Base-by-base conservation (phyloP, 2,888 invertebrate genomes). In the Neoscelio sp. region DNA sequence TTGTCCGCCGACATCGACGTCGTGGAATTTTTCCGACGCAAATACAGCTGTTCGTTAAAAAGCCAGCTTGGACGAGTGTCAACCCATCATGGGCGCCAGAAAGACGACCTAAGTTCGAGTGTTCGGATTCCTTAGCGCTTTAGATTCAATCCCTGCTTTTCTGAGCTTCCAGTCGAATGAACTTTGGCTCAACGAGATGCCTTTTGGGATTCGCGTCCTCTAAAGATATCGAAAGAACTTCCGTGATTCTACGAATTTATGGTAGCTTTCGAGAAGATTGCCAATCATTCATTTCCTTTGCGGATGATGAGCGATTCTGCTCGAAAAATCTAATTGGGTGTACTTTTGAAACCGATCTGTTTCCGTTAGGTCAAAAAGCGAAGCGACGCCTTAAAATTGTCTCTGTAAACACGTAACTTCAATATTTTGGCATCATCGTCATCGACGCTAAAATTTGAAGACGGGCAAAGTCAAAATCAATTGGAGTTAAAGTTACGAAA, bases 1-100 rank as follows among this genome's bases (percentile, higher is more conserved):
- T 52, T 20, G 52, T 20, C 52, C 10, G n/a, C 7, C 18, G 12
- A 12, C 13, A 13, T 38, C 13, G 38, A 38, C 38, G 10, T 38
- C 12, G 13, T 10, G 13, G 15, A 56, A 30, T 18, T 50, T 56
- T 6, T 33, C 17, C 54, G 54, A 38, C 40, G 54, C 52, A 35
- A 40, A 56, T 56, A 35, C 56, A 50, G 80, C 81, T 82, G 79
- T 83, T 85, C 80, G 83, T 85, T 84, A 85, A 50, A 78, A 70
- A 73, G 12, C 70, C 76, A 60, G 75, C 74, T 83, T 86, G 85
- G 86, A 86, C 85, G 82, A 83, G 80, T 85, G 84, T 87, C 86
- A 87, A 87, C 79, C 68, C 82, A 82, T 82, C 80, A 68, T 68
- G 78, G 86, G 84, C 85, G 84, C 82, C 84, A 78, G 64, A 50